Evolutionary conservation across 2,113 vertebrate species (phyloP).

Genomic region (Edolisoma coerulescens): DNA sequence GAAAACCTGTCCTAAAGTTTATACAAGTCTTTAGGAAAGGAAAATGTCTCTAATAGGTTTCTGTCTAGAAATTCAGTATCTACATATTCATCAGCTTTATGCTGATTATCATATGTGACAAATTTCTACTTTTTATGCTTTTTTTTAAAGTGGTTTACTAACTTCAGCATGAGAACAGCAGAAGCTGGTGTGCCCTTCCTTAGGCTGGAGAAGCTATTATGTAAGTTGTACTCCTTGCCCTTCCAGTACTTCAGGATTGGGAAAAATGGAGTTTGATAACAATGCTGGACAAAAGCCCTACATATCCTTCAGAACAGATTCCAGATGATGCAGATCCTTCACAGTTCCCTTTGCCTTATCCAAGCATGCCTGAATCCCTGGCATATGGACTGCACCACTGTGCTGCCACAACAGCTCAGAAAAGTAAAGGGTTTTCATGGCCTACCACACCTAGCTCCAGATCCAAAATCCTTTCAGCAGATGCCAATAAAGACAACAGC

Average conservation of each 20-base stretch:
- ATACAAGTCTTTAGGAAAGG: background rate
- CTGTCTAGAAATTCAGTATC: background rate
- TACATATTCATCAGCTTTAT: background rate
- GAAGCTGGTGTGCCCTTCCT: background rate
- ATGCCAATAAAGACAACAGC: background rate
- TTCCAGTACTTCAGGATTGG: background rate
- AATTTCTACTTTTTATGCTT: background rate
- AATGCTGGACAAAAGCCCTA: rapidly evolving
- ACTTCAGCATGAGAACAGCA: background rate
- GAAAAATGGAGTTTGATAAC: background rate
- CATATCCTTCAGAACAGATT: background rate
- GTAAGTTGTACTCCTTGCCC: background rate
- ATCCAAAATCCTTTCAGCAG: background rate
- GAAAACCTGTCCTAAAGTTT: background rate
- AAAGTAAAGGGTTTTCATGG: background rate
- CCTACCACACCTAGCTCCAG: background rate
- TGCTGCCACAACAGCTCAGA: background rate
- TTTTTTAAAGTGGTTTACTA: background rate
- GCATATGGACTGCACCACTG: background rate
- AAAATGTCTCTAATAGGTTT: background rate
- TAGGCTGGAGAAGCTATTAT: rapidly evolving
- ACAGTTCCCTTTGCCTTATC: background rate
- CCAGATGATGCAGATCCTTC: background rate
- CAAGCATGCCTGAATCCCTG: background rate
- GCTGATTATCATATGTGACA: background rate